These are phyloP conservation scores for Unio delphinus DNA, from an alignment of 2,888 invertebrate genomes.

Conservation along the genomic window DNA sequence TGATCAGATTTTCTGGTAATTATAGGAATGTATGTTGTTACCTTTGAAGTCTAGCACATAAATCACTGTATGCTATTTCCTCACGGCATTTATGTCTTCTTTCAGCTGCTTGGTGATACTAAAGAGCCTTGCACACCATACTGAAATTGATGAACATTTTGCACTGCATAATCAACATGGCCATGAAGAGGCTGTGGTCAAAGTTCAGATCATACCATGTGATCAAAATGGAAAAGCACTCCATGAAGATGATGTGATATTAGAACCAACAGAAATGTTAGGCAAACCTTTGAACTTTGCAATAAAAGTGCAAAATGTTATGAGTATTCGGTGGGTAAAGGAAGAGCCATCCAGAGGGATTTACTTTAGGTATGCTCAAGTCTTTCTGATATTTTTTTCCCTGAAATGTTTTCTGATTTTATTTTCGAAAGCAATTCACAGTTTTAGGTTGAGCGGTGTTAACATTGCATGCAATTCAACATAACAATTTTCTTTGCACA, in stretches of 20 bases:
- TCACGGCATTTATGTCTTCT: background rate
- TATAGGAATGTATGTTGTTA: too few relatives aligned
- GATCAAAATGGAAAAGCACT: constrained; percentile 37
- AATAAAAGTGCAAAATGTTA: constrained; percentile 40
- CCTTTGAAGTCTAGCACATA: too few relatives aligned
- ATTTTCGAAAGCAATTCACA: too few relatives aligned
- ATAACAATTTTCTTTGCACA: background rate
- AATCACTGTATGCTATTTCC: too few relatives aligned
- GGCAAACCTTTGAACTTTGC: constrained; percentile 43
- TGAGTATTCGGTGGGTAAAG: constrained; percentile 49
- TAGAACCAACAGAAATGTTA: constrained; percentile 52
- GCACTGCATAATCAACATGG: constrained; percentile 58
- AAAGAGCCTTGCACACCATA: constrained; percentile 50
- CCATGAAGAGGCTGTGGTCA: constrained; percentile 51
- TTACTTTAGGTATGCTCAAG: constrained; percentile 40
- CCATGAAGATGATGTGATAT: constrained; percentile 37
- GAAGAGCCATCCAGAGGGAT: constrained; percentile 49
- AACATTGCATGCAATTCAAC: too few relatives aligned
- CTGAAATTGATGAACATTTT: constrained; percentile 56
- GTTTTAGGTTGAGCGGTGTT: too few relatives aligned
- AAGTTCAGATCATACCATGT: constrained; percentile 50
- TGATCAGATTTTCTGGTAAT: too few relatives aligned
- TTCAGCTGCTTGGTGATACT: constrained; percentile 54
- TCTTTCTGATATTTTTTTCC: background rate
- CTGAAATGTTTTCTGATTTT: background rate